Percentiles rank a stretch among this genome's conserved stretches.
These are phyloP conservation scores for Sciurus vulgaris DNA, from an alignment of 2,797 vertebrate species.

Conservation along the genomic window DNA sequence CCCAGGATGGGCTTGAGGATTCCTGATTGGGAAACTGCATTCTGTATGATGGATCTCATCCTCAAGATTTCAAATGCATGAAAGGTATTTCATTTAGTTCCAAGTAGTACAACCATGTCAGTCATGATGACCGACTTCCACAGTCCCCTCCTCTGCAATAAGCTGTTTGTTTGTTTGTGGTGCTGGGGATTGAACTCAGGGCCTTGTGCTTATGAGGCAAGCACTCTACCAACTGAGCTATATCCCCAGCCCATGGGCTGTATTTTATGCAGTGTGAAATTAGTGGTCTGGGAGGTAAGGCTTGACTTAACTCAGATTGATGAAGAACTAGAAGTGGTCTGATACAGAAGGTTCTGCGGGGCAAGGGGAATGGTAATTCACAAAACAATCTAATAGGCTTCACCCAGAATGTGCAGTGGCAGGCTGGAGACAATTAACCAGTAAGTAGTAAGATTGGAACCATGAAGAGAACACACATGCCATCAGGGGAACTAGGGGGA, in stretches of 20 bases:
- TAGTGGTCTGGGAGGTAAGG: neutral
- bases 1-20: neutral
- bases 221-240: too few relatives aligned
- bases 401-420: neutral
- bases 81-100: neutral
- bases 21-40: neutral
- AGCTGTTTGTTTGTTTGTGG: neutral
- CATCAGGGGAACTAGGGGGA: neutral
- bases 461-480: neutral
- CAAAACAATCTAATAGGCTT: neutral
- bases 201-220: too few relatives aligned
- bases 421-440: neutral
- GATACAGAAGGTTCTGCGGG: neutral
- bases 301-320: neutral
- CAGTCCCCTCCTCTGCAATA: neutral
- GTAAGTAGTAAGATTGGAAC: neutral
- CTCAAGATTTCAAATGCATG: slow-evolving; percentile 16
- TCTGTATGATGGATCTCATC: neutral
- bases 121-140: neutral
- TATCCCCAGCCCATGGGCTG: too few relatives aligned
- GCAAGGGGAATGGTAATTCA: neutral
- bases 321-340: neutral
- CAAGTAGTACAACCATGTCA: neutral
- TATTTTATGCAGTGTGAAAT: neutral
- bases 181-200: too few relatives aligned